Percentiles rank a stretch among this genome's conserved stretches.
phyloP scores from a whole-genome alignment of 2,113 vertebrate genomes.

The Tyrannus savana region DNA sequence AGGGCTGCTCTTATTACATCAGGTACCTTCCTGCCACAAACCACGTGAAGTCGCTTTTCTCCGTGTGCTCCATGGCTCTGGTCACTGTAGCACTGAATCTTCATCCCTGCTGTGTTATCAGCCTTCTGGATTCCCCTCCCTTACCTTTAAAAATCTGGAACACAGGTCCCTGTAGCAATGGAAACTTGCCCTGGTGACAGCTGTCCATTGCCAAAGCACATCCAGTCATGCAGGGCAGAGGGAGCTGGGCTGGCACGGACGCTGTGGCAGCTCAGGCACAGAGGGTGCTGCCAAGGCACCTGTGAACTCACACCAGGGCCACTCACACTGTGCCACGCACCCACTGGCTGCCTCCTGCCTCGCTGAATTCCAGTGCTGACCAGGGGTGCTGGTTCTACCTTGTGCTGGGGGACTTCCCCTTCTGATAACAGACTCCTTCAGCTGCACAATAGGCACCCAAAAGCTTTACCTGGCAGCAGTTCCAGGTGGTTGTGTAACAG shows the following conservation, averaged over 20 bases:
- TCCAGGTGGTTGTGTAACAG: background rate
- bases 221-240: rapidly evolving
- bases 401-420: rapidly evolving
- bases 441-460: background rate
- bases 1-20: background rate
- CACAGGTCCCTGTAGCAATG: rapidly evolving
- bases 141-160: background rate
- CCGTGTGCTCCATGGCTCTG: background rate
- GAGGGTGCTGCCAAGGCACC: background rate
- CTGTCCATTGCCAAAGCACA: rapidly evolving
- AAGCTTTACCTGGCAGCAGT: background rate
- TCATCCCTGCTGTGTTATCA: background rate
- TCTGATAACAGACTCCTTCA: background rate
- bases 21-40: background rate
- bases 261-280: background rate
- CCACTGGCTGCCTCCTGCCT: rapidly evolving
- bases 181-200: background rate
- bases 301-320: rapidly evolving
- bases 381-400: rapidly evolving
- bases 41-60: rapidly evolving
- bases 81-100: background rate
- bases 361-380: rapidly evolving
- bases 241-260: rapidly evolving
- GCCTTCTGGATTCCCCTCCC: background rate
- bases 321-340: rapidly evolving